Evolutionary conservation across 2,113 vertebrate species (phyloP).

Genomic region (Saguinus imperator): DNA sequence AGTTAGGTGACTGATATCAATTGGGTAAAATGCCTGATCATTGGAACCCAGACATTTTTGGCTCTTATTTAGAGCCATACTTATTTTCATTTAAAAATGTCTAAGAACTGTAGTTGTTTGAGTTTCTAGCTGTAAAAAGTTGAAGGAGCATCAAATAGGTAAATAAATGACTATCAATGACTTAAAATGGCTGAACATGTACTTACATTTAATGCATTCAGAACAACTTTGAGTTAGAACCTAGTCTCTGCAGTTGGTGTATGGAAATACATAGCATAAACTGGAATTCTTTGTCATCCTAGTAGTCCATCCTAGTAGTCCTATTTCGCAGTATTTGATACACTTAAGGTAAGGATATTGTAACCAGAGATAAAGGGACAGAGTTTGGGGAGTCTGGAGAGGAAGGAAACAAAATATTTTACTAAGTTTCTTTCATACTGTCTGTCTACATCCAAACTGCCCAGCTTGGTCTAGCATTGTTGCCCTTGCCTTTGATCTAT

Average conservation of each 20-base stretch:
- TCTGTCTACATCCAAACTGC: neutral
- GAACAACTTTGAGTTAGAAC: constrained; percentile 15
- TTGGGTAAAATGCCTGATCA: neutral
- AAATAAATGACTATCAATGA: neutral
- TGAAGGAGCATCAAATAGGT: neutral
- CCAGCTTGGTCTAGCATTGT: neutral
- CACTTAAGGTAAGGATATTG: neutral
- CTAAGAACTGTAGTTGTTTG: constrained; percentile 15
- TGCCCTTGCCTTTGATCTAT: neutral
- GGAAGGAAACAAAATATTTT: neutral
- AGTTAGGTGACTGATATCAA: neutral
- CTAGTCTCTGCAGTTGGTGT: neutral
- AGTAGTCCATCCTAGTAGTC: neutral
- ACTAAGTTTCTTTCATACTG: neutral
- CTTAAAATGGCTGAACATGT: neutral
- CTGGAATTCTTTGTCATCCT: neutral
- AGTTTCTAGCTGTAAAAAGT: constrained; percentile 19
- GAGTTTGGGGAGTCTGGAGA: neutral
- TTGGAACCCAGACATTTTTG: constrained; percentile 11
- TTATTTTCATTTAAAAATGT: constrained; percentile 41
- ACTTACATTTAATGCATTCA: constrained; percentile 4
- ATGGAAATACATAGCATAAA: neutral
- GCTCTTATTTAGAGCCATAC: neutral
- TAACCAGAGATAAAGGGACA: neutral
- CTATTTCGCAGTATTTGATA: neutral